phyloP scores from a whole-genome alignment of 2,113 vertebrate species.

The Corythornis vintsioides region DNA sequence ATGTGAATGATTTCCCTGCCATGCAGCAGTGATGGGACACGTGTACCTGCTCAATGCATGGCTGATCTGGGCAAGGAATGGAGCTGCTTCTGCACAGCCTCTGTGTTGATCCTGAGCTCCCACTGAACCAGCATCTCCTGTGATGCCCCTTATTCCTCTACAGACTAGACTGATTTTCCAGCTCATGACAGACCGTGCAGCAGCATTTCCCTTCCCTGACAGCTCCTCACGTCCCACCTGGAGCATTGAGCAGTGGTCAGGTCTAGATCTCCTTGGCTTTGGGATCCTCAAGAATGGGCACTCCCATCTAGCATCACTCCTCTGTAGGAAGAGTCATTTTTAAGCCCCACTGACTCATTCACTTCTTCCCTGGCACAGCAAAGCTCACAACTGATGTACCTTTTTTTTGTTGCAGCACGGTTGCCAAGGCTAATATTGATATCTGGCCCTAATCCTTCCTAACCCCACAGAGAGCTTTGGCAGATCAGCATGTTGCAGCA shows the following conservation, averaged over 20 bases:
- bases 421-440: background rate
- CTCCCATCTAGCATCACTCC: background rate
- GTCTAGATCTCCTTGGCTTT: background rate
- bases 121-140: background rate
- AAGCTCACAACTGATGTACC: background rate
- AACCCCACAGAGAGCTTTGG: background rate
- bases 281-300: background rate
- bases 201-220: background rate
- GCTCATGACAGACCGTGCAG: background rate
- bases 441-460: slow-evolving; percentile 8
- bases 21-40: background rate
- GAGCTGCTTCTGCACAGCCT: background rate
- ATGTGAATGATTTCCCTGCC: accelerated
- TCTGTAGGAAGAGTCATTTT: background rate
- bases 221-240: background rate
- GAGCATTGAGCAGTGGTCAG: accelerated
- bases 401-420: background rate
- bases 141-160: background rate
- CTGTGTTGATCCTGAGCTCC: accelerated
- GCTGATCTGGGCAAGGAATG: background rate
- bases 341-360: background rate
- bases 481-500: background rate
- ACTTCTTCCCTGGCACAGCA: background rate
- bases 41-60: background rate
- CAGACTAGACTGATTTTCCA: background rate